phyloP scores from a whole-genome alignment of 2,113 vertebrate species.

The Pavo muticus region DNA sequence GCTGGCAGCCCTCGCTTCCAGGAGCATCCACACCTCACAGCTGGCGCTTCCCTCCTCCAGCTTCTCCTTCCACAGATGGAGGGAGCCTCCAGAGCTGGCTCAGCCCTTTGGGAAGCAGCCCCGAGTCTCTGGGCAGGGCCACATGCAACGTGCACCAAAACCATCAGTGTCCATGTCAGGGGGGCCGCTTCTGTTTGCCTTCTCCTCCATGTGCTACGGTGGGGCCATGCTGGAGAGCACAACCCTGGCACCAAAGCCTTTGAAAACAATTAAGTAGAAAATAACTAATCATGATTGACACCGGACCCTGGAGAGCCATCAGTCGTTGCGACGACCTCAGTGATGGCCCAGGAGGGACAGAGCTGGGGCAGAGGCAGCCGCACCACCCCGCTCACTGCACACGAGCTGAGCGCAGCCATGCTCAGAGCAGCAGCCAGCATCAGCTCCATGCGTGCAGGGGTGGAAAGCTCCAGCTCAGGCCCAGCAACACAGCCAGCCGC shows the following conservation, averaged over 20 bases:
- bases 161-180: background rate
- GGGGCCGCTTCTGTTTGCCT: constrained; percentile 7
- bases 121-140: background rate
- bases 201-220: background rate
- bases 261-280: constrained; percentile 76
- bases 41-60: background rate
- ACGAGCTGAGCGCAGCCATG: accelerated
- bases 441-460: background rate
- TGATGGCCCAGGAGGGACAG: background rate
- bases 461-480: background rate
- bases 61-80: background rate
- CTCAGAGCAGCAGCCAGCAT: background rate
- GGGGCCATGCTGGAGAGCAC: background rate
- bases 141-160: background rate
- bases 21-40: background rate
- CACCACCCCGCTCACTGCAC: background rate
- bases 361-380: background rate
- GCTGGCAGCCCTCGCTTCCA: background rate
- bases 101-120: background rate
- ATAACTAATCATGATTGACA: constrained; percentile 79
- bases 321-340: constrained; percentile 65
- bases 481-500: background rate
- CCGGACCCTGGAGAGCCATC: constrained; percentile 59
- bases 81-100: background rate
- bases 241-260: background rate